phyloP scores from a whole-genome alignment of 1,140 invertebrate genomes.

The Achatina immaculata region DNA sequence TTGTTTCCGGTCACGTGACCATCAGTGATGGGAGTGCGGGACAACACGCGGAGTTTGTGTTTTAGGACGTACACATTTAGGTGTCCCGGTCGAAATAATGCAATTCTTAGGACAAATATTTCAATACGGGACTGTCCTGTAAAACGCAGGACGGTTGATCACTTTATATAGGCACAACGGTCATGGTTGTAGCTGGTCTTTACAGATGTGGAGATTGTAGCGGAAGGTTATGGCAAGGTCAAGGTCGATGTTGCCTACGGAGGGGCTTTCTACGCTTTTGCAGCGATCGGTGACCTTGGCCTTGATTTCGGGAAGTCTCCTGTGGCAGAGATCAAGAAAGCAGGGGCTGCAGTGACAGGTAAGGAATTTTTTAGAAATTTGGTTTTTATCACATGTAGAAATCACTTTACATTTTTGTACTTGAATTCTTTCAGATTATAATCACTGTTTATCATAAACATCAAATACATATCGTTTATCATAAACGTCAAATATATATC shows the following conservation, averaged over 20 bases:
- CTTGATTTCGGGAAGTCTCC: conserved; percentile 49
- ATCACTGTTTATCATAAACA: neutral
- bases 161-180: too few relatives aligned
- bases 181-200: too few relatives aligned
- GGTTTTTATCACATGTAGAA: too few relatives aligned
- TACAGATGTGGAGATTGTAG: conserved; percentile 48
- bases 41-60: too few relatives aligned
- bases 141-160: too few relatives aligned
- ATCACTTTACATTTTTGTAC: neutral
- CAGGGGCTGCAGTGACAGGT: conserved; percentile 59
- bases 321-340: conserved; percentile 47
- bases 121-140: too few relatives aligned
- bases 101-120: too few relatives aligned
- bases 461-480: neutral
- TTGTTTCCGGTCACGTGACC: too few relatives aligned
- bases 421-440: neutral
- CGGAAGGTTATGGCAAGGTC: conserved; percentile 52
- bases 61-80: too few relatives aligned
- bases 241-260: conserved; percentile 65
- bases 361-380: too few relatives aligned
- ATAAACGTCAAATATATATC: neutral
- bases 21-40: too few relatives aligned
- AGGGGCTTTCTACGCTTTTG: conserved; percentile 66
- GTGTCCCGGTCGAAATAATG: too few relatives aligned
- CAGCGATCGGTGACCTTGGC: conserved; percentile 50